Evolutionary conservation across 2,113 vertebrate genomes (phyloP).

Genomic region (Lycaon pictus): DNA sequence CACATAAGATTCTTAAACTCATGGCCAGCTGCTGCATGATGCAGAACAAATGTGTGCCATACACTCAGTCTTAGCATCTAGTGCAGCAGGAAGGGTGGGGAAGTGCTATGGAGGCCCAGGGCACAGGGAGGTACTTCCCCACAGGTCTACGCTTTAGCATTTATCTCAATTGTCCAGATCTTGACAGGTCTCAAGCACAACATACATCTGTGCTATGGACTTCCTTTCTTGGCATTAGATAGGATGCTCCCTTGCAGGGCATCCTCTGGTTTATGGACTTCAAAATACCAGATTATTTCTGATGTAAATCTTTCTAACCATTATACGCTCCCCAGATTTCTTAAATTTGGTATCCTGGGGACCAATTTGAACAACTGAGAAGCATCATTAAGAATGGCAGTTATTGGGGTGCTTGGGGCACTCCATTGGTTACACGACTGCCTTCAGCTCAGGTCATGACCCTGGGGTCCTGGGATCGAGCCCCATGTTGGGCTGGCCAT

Average conservation of each 20-base stretch:
- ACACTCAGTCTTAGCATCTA: not conserved
- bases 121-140: rapidly evolving
- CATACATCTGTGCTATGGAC: not conserved
- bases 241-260: not conserved
- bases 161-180: not conserved
- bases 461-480: not conserved
- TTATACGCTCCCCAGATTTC: not conserved
- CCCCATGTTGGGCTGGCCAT: rapidly evolving
- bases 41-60: not conserved
- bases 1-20: not conserved
- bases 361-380: not conserved
- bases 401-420: not conserved
- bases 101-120: not conserved
- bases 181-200: not conserved
- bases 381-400: not conserved
- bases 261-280: not conserved
- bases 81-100: not conserved
- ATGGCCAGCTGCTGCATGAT: not conserved
- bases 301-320: not conserved
- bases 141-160: rapidly evolving
- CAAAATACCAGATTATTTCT: not conserved
- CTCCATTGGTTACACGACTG: not conserved
- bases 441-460: not conserved
- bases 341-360: not conserved
- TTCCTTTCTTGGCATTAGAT: not conserved